Conservation (phyloP, 2,888 invertebrate species). For the Microlaimidae sp. region DNA sequence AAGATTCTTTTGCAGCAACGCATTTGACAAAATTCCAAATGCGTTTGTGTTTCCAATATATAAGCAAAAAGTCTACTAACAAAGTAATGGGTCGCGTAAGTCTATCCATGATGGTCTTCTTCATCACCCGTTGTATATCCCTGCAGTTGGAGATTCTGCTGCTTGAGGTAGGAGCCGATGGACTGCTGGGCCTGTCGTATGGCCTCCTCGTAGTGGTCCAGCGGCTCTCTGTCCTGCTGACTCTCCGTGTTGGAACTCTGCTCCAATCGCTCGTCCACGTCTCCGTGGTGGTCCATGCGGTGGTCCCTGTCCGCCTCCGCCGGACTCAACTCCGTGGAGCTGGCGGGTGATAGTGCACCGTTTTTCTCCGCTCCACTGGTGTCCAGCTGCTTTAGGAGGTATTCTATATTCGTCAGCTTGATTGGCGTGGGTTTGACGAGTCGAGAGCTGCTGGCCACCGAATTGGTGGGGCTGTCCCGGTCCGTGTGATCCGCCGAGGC, state of each 20-base stretch:
- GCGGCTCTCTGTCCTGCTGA: not conserved
- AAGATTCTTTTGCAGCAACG: too few species aligned
- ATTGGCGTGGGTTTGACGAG: conserved; percentile 20
- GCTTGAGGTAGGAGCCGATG: too few species aligned
- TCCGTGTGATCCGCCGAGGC: not conserved
- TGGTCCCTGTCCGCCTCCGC: conserved; percentile 12
- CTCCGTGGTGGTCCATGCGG: too few species aligned
- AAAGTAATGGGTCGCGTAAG: too few species aligned
- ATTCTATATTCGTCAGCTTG: conserved; percentile 25
- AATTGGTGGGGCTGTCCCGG: conserved; percentile 17
- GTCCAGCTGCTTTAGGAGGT: conserved; percentile 21
- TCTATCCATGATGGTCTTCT: too few species aligned
- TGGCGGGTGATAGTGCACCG: not conserved
- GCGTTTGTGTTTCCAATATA: too few species aligned
- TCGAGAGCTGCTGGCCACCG: conserved; percentile 13
- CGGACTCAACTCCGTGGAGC: conserved; percentile 5
- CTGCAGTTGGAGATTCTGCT: too few species aligned
- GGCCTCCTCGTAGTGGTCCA: not conserved
- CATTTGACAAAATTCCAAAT: too few species aligned
- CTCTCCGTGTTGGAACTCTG: conserved; percentile 13
- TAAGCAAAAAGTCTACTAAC: too few species aligned
- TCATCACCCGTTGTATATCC: too few species aligned
- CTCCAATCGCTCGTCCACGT: not conserved
- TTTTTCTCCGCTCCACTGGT: not conserved
- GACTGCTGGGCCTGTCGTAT: too few species aligned